Base-by-base conservation (phyloP, 2,797 vertebrate species). In the Lindbergichthys nudifrons region DNA sequence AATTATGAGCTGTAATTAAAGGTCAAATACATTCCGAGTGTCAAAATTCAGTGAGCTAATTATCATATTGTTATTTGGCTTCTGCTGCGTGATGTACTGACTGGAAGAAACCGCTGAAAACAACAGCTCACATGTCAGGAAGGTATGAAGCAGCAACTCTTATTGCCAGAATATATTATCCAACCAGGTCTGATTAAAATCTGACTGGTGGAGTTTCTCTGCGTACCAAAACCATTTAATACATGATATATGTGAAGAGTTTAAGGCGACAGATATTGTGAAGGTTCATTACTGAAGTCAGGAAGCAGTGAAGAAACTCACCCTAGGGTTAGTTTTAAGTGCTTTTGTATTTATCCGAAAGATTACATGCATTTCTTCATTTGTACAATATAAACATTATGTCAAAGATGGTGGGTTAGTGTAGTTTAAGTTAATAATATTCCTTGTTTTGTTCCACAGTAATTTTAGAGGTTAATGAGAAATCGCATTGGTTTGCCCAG, bases 1-100 rank as follows among this genome's bases (percentile, higher is more conserved):
- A 81, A 89, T 92, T 87, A 90, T 32, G 56, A 82, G 81, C 86
- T 71, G 71, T 90, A 90, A 93, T 90, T 90, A 88, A 80, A 91
- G 90, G 86, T 92, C 89, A 89, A 85, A 87, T 81, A 68, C 71
- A 88, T 88, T 87, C 75, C 36, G 53, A 50, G 87, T 76, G 87
- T 85, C 85, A 88, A 67, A 79, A 75, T 73, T 79, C 74, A 48
- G 65, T 23, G 61, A 73, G 81, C 83, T 85, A 81, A 90, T 93
- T 89, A 86, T 81, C 71, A 75, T 78, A 53, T 61, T 75, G 66
- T 79, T 83, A 58, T 73, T 73, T 14, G 67, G 75, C 61, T 62
- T 68, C 70, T 69, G 65, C 70, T 80, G 81, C 56, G 62, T 10
- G 41, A 78, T 70, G 36, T n/a, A 73, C 47, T 59, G 59, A 78